Evolutionary conservation across 2,888 invertebrate genomes (phyloP).

Genomic region (Gisinianus flammeolus): DNA sequence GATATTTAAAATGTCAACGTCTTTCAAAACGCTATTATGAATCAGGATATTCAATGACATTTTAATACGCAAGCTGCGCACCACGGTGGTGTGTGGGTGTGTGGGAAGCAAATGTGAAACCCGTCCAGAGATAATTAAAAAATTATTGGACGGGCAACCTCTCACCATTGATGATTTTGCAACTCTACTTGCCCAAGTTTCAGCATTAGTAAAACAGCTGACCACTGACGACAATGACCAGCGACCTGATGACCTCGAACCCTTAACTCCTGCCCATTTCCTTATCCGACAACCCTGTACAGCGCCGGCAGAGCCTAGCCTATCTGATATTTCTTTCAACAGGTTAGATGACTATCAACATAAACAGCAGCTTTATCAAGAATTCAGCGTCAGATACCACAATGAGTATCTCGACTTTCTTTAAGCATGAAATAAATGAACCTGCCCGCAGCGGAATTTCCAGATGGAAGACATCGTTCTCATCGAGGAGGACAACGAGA

Average conservation of each 20-base stretch:
- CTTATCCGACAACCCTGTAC: not conserved
- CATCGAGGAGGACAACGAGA: not conserved
- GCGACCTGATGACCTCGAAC: not conserved
- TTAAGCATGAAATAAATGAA: not conserved
- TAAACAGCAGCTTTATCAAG: too few species aligned
- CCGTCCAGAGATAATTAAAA: not conserved
- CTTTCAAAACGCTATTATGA: not conserved
- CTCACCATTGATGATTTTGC: not conserved
- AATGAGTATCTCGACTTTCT: not conserved
- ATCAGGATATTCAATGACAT: not conserved
- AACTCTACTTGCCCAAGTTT: not conserved
- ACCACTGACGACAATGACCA: not conserved
- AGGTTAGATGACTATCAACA: not conserved
- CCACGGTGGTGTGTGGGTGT: not conserved
- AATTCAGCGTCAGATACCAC: not conserved
- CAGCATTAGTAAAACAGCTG: not conserved
- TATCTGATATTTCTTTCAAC: not conserved
- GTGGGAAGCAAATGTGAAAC: not conserved
- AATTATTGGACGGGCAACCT: not conserved
- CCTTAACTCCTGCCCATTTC: conserved; percentile 14
- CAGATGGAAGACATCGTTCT: not conserved
- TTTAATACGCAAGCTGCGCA: not conserved
- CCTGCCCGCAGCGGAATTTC: not conserved
- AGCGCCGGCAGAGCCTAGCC: not conserved
- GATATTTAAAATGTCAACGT: not conserved